A percentile compares a stretch with the other conserved stretches of the same genome.
These are phyloP conservation scores for Noctua fimbriata DNA, from an alignment of 2,888 invertebrate genomes.

Conservation along the genomic window DNA sequence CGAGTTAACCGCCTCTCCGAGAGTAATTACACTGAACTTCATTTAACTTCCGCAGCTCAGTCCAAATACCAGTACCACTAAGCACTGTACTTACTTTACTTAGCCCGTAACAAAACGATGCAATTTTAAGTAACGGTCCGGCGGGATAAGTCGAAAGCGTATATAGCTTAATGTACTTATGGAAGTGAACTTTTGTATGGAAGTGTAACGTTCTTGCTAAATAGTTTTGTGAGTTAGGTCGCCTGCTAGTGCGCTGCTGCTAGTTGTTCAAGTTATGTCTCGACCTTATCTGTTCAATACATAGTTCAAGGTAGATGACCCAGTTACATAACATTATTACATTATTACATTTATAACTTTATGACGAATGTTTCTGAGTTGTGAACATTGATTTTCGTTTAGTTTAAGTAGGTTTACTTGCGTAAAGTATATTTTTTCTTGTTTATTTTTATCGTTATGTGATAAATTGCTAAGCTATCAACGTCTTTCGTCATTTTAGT, in stretches of 20 bases:
- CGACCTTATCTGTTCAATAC: conserved; percentile 48
- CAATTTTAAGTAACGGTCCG: conserved; percentile 85
- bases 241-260: conserved; percentile 22
- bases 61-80: conserved; percentile 86
- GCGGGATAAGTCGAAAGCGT: conserved; percentile 78
- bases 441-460: conserved; percentile 23
- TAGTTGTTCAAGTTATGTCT: conserved; percentile 31
- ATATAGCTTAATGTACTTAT: conserved; percentile 76
- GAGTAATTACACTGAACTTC: conserved; percentile 89
- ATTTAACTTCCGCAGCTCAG: conserved; percentile 88
- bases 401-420: conserved; percentile 5
- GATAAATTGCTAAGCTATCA: conserved; percentile 2
- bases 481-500: not conserved
- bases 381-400: conserved; percentile 56
- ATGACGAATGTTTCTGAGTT: conserved; percentile 41
- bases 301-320: conserved; percentile 59
- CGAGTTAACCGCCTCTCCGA: conserved; percentile 85
- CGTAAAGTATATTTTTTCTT: conserved; percentile 13
- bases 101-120: conserved; percentile 86
- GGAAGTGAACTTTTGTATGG: conserved; percentile 66
- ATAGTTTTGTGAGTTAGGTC: conserved; percentile 55
- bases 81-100: conserved; percentile 86
- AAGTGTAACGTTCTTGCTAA: conserved; percentile 60
- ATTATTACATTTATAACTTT: conserved; percentile 41
- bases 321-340: conserved; percentile 52